Conservation (phyloP, 2,797 vertebrate species). For the Capromys pilorides region DNA sequence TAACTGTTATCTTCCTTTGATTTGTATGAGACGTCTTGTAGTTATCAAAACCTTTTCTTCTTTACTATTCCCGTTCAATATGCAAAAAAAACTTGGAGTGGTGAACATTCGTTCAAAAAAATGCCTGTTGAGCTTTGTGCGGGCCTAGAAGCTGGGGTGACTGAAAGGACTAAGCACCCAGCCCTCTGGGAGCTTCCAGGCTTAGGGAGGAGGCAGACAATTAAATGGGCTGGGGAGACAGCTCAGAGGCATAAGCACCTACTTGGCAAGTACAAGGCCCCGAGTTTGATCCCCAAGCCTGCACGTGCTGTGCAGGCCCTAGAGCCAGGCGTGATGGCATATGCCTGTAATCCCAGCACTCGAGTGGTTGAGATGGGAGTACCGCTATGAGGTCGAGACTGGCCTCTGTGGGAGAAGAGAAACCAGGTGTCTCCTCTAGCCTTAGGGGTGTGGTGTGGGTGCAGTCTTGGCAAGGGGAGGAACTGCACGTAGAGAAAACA, state of each 20-base stretch:
- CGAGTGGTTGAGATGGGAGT: too few species aligned
- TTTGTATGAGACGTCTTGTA: not conserved
- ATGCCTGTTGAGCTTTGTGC: not conserved
- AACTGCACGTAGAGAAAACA: not conserved
- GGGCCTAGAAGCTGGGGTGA: not conserved
- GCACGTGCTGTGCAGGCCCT: too few species aligned
- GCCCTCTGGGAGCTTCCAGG: not conserved
- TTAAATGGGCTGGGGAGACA: not conserved
- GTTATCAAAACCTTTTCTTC: conserved; percentile 5
- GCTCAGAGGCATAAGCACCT: too few species aligned
- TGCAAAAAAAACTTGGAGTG: not conserved
- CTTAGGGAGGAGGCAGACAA: not conserved
- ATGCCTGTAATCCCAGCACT: too few species aligned
- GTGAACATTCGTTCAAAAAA: not conserved
- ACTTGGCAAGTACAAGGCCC: too few species aligned
- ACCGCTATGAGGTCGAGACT: too few species aligned
- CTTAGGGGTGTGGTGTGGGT: not conserved
- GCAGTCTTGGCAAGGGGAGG: not conserved
- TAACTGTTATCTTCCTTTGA: not conserved
- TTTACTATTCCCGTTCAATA: not conserved
- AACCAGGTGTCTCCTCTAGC: not conserved
- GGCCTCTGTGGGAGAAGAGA: not conserved
- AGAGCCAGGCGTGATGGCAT: too few species aligned
- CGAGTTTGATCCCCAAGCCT: too few species aligned
- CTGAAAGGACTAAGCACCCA: not conserved